Conservation (phyloP, 2,113 vertebrate genomes). For the Trematocara nigrifrons region DNA sequence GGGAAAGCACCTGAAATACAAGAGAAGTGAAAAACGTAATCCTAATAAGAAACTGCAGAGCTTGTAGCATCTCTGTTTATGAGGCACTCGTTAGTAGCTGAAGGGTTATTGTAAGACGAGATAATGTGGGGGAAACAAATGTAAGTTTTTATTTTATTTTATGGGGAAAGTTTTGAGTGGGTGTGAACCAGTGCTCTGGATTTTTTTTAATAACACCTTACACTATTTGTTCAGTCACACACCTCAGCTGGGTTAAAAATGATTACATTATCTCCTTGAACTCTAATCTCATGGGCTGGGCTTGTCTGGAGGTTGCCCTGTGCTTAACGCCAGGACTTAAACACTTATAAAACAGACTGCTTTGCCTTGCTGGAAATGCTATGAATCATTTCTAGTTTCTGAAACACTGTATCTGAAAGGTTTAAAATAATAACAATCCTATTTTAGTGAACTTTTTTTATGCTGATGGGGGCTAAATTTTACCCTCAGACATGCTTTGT, state of each 20-base stretch:
- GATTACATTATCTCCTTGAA: conserved; percentile 36
- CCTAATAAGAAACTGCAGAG: not conserved
- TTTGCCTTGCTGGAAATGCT: not conserved
- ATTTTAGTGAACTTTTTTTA: not conserved
- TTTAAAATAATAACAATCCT: not conserved
- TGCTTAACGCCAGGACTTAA: not conserved
- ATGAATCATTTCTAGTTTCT: not conserved
- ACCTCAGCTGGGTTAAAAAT: not conserved
- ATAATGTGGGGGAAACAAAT: not conserved
- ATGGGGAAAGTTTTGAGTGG: not conserved
- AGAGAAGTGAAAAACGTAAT: not conserved
- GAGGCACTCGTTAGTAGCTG: not conserved
- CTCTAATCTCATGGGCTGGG: conserved; percentile 32
- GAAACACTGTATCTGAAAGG: not conserved
- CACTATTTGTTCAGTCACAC: not conserved
- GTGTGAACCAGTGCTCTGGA: not conserved
- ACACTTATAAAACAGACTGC: not conserved
- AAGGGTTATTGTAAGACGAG: not conserved
- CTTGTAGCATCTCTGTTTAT: not conserved
- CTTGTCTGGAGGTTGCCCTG: not conserved
- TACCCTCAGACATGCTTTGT: not conserved
- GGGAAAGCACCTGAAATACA: not conserved
- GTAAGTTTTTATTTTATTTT: not conserved
- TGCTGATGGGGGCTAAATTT: not conserved
- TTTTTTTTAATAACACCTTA: not conserved